These are phyloP conservation scores for Andrena camellia DNA, from an alignment of 2,888 invertebrate species.

Conservation along the genomic window DNA sequence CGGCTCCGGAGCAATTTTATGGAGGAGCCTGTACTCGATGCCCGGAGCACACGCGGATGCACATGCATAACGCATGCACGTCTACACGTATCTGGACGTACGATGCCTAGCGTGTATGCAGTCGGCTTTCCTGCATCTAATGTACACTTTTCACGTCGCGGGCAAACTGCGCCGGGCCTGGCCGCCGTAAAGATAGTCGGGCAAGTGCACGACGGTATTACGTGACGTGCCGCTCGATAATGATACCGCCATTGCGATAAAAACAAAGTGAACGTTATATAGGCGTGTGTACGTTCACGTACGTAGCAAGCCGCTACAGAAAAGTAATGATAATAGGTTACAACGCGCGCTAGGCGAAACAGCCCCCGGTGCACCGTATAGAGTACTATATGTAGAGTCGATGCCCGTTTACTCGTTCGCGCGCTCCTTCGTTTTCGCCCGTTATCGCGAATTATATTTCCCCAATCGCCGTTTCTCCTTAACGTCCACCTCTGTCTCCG, in stretches of 20 bases:
- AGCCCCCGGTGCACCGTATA: conserved; percentile 4
- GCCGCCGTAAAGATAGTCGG: conserved; percentile 72
- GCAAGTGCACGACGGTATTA: conserved; percentile 68
- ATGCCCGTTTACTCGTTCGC: conserved; percentile 27
- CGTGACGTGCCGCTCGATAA: conserved; percentile 74
- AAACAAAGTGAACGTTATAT: conserved; percentile 69
- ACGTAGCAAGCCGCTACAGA: conserved; percentile 5
- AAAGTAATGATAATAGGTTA: conserved; percentile 67
- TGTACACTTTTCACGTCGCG: conserved; percentile 76
- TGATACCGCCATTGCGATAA: conserved; percentile 71
- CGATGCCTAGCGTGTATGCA: conserved; percentile 35
- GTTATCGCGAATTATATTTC: conserved; percentile 46
- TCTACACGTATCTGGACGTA: conserved; percentile 16
- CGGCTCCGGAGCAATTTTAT: conserved; percentile 27
- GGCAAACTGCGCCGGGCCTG: conserved; percentile 69
- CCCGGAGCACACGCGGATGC: conserved; percentile 11
- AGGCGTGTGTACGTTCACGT: conserved; percentile 7
- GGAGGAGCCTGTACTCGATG: background rate
- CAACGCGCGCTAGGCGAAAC: conserved; percentile 59
- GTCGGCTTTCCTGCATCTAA: conserved; percentile 68
- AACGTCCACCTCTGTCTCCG: background rate
- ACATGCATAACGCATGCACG: conserved; percentile 66
- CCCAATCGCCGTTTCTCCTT: conserved; percentile 23
- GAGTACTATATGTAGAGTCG: background rate
- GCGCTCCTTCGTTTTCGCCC: conserved; percentile 19